A percentile compares a stretch with the other conserved stretches of the same genome.
These are phyloP conservation scores for Amaurobius ferox DNA, from an alignment of 2,888 invertebrate genomes.

Conservation along the genomic window DNA sequence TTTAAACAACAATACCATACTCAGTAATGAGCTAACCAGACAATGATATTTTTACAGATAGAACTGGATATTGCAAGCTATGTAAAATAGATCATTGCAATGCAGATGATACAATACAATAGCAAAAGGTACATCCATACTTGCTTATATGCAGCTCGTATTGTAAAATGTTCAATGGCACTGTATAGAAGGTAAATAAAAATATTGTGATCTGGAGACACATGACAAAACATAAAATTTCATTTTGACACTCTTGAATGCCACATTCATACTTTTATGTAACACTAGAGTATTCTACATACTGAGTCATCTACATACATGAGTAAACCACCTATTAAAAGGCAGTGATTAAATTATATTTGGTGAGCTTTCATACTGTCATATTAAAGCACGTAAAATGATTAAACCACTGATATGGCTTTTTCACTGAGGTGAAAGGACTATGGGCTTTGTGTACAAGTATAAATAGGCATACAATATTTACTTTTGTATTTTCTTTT, in stretches of 20 bases:
- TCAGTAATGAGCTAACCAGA: conserved; percentile 53
- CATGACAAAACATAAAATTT: conserved; percentile 51
- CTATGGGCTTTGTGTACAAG: conserved; percentile 70
- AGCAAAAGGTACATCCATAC: conserved; percentile 44
- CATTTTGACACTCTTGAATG: conserved; percentile 59
- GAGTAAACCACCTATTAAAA: conserved; percentile 54
- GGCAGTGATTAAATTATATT: conserved; percentile 62
- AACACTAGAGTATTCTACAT: conserved; percentile 66
- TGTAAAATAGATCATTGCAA: conserved; percentile 42
- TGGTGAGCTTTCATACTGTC: conserved; percentile 64
- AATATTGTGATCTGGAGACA: conserved; percentile 66
- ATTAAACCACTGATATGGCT: conserved; percentile 72
- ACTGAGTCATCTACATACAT: conserved; percentile 68
- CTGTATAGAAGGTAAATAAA: conserved; percentile 66
- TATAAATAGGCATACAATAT: conserved; percentile 67
- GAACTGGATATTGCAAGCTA: conserved; percentile 50
- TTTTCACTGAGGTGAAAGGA: conserved; percentile 70
- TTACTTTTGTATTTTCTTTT: conserved; percentile 18
- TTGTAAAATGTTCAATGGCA: conserved; percentile 68
- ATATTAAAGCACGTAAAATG: conserved; percentile 65
- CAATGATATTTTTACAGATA: conserved; percentile 50
- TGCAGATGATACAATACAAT: conserved; percentile 12
- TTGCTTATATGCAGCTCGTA: conserved; percentile 46
- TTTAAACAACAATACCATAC: conserved; percentile 35
- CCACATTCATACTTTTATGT: conserved; percentile 61